Evolutionary conservation across 2,888 invertebrate genomes (phyloP).

Genomic region (Barypeithes pellucidus): DNA sequence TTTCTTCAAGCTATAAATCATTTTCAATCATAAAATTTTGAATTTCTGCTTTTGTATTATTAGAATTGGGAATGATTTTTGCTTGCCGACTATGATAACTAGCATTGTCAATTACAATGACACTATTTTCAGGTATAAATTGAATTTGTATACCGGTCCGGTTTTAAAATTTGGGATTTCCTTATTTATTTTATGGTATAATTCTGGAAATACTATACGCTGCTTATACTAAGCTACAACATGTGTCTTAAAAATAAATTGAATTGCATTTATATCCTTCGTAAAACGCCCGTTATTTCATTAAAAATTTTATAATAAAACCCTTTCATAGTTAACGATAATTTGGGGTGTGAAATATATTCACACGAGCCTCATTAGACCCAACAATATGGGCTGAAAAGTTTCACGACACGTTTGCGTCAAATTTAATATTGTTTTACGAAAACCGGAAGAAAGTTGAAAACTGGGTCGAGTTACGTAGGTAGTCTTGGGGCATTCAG

Average conservation of each 20-base stretch:
- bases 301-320: background rate
- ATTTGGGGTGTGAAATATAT: background rate
- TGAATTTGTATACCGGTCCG: too few relatives aligned
- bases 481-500: background rate
- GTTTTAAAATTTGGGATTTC: too few relatives aligned
- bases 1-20: too few relatives aligned
- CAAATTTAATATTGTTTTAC: conserved; percentile 14
- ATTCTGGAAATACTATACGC: too few relatives aligned
- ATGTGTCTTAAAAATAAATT: background rate
- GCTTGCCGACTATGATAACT: too few relatives aligned
- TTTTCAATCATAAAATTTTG: too few relatives aligned
- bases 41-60: too few relatives aligned
- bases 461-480: conserved; percentile 12
- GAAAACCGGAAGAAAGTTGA: conserved; percentile 16
- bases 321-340: background rate
- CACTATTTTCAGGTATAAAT: too few relatives aligned
- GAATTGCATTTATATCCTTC: background rate
- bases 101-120: too few relatives aligned
- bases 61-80: too few relatives aligned
- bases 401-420: conserved; percentile 3
- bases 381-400: background rate
- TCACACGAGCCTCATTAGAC: conserved; percentile 6
- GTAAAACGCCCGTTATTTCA: background rate
- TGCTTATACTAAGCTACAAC: too few relatives aligned
- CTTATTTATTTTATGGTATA: too few relatives aligned